Evolutionary conservation across 2,888 invertebrate genomes (phyloP).

Genomic region (Calameuta idolon): DNA sequence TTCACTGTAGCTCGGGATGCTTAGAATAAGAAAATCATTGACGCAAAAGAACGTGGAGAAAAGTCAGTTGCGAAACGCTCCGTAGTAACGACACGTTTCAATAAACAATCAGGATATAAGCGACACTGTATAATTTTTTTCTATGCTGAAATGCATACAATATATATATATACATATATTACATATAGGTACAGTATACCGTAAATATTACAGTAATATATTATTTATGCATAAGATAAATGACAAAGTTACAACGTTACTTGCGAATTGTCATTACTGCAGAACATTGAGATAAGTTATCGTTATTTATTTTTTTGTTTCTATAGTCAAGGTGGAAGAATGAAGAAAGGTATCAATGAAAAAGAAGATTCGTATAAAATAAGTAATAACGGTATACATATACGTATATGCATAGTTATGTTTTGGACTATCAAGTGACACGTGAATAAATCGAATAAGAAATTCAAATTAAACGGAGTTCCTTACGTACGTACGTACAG

Average conservation of each 20-base stretch:
- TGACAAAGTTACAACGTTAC: not conserved
- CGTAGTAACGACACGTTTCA: not conserved
- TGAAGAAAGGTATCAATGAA: not conserved
- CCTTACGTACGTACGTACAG: not conserved
- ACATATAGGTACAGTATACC: not conserved
- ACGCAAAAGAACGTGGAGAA: not conserved
- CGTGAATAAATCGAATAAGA: not conserved
- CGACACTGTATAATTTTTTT: not conserved
- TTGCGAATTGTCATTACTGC: too few relatives aligned
- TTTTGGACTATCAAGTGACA: not conserved
- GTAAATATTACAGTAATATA: not conserved
- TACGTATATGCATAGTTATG: not conserved
- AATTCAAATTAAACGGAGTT: not conserved
- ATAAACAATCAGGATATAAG: not conserved
- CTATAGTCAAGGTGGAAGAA: not conserved
- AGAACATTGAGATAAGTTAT: not conserved
- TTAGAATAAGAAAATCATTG: not conserved
- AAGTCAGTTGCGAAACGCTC: not conserved
- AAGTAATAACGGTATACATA: not conserved
- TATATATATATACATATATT: not conserved
- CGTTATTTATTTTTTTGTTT: not conserved
- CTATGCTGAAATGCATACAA: not conserved
- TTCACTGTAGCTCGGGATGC: not conserved
- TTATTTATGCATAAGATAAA: not conserved
- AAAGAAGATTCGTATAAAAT: not conserved